phyloP scores from a whole-genome alignment of 2,113 vertebrate species.

The Barbus barbus region DNA sequence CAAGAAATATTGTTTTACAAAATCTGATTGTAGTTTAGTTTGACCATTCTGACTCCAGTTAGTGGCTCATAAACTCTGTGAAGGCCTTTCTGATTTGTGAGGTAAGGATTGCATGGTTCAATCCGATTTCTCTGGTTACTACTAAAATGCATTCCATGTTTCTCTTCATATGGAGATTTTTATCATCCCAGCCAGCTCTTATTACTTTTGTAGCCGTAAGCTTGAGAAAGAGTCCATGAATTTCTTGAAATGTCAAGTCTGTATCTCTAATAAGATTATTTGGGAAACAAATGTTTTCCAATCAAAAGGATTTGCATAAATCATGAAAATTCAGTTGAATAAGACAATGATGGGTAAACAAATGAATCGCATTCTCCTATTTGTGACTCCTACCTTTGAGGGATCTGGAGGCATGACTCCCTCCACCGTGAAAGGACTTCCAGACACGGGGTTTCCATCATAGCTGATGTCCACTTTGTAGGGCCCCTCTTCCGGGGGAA shows the following conservation, averaged over 20 bases:
- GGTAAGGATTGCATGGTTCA: conserved; percentile 9
- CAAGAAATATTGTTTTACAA: not conserved
- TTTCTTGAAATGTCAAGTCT: no score
- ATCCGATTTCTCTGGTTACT: not conserved
- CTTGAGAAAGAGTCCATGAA: not conserved
- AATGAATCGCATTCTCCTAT: conserved; percentile 5
- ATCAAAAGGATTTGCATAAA: conserved; percentile 1
- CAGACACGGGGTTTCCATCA: conserved; percentile 86
- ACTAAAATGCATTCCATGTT: conserved; percentile 14
- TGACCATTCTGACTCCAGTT: conserved; percentile 4
- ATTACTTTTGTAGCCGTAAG: conserved; percentile 11
- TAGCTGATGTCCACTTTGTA: conserved; percentile 90
- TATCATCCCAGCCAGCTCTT: conserved; percentile 3
- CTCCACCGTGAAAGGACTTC: conserved; percentile 88
- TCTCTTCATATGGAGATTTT: conserved; percentile 15
- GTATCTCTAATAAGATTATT: conserved; percentile 9
- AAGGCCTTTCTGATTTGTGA: conserved; percentile 10
- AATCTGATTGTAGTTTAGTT: not conserved
- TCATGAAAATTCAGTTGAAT: not conserved
- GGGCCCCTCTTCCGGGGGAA: conserved; percentile 84
- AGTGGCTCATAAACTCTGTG: not conserved
- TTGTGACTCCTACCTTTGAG: conserved; percentile 78
- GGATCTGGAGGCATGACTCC: conserved; percentile 89
- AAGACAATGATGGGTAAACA: not conserved
- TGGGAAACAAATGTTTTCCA: not conserved